Base-by-base conservation (phyloP, 2,797 vertebrate species). In the Typhlichthys eigenmanni region DNA sequence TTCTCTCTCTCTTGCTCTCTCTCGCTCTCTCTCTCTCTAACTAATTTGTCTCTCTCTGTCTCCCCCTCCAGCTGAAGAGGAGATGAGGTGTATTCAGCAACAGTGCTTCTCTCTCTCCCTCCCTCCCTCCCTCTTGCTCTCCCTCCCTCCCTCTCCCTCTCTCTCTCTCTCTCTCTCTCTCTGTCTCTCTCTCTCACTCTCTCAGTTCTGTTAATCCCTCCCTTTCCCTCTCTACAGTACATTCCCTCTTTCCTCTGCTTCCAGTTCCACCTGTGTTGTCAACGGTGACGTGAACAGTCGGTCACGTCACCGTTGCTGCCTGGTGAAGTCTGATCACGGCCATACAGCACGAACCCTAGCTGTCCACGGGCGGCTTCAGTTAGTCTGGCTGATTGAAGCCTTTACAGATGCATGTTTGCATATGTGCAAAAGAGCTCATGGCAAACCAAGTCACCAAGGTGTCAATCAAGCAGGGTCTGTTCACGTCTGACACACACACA, bases 1-100 rank as follows among this genome's bases (percentile, higher is more conserved):
- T 49, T 51, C 76, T 48, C 66, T 64, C 47, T 43, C 55, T 46
- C 56, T 56, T 17, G 16, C 64, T 58, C 52, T 49, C 50, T 64
- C n/a, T 45, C 48, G 47, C 72, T 51, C 76, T 48, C 66, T 62
- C 47, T 43, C 55, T 46, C 56, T 56, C 64, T 58, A 47, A 46
- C 50, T 64, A 10, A 24, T 49, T 46, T 64, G 14, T 34, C 19
- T 49, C 60, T 24, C 55, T 19, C 66, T 43, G 65, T 75, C 67
- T 59, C 78, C 79, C 82, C 74, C 74, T 75, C 78, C 72, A 84
- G 85, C 80, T 80, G 82, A 75, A 86, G 78, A 83, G 80, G 84
- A 84, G 82, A 83, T 83, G 88, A 88, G 85, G 80, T 85, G 78
- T 85, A 82, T 84, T 88, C 86, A 85, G 86, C 85, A 83, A 86